Base-by-base conservation (phyloP, 2,888 invertebrate genomes). In the Polyploca ridens region DNA sequence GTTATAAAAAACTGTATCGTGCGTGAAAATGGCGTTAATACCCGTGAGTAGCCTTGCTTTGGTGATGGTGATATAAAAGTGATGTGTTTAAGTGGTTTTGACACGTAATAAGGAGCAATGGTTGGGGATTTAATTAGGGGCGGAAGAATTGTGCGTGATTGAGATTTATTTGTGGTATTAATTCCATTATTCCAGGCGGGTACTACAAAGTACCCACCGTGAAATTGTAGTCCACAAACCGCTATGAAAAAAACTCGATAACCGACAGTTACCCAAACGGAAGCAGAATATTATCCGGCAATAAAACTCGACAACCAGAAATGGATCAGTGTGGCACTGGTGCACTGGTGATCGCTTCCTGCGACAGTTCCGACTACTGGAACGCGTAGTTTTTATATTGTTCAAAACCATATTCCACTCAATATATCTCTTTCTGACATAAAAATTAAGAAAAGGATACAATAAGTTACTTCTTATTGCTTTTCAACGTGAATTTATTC, bases 31-130 rank as follows among this genome's bases (percentile, higher is more conserved):
- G 85, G 81, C 76, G 69, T 74, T 81, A 58, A 58, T 69, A 61
- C 71, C 78, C 70, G 86, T 87, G 79, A 86, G 86, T 85, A 81
- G 58, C 63, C 66, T 65, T 64, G 10, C 8, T 16, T 60, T 16
- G 38, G 60, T n/a, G 59, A 41, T 61, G 61, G 38, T 33, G 61
- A 41, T 61, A 11, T 5, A 3, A 11, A 41, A 19, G 61, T 41
- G 61, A 16, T 19, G 61, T 61, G 61, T 16, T 16, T 2, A 35
- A 38, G 38, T 60, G 60, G 19, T 7, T 38, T 59, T 38, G 60
- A 13, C 13, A 41, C 7, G 8, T 10, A 13, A 41, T 41, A 11
- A 38, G 46, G 5, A 58, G 8, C 58, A 33, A 58, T 27, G 5
- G 33, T 33, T 14, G 19, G 58, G 27, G 33, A 4, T 58, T 5